phyloP scores from a whole-genome alignment of 2,888 invertebrate species.

The Cryptocephalus primarius region DNA sequence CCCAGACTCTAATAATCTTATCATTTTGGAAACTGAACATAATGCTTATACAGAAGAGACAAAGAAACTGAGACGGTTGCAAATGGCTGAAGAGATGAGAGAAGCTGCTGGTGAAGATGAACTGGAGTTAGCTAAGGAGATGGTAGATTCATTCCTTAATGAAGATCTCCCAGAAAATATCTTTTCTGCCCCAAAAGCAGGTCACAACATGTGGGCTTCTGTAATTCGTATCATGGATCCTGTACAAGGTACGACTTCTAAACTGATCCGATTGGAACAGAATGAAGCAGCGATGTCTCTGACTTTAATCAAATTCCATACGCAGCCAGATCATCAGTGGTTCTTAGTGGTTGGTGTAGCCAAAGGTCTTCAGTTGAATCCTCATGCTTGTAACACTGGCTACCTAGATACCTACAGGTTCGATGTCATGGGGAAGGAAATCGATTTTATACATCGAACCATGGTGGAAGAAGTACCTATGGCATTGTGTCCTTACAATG shows the following conservation, averaged over 20 bases:
- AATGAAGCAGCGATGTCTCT: slow-evolving; percentile 93
- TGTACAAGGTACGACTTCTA: slow-evolving; percentile 53
- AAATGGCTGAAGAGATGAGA: slow-evolving; percentile 98
- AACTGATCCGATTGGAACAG: slow-evolving; percentile 75
- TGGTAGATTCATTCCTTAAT: slow-evolving; percentile 93
- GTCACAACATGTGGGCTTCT: slow-evolving; percentile 92
- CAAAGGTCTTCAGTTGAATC: slow-evolving; percentile 77
- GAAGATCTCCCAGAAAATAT: slow-evolving; percentile 88
- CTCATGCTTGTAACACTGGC: slow-evolving; percentile 71
- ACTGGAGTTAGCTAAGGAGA: slow-evolving; percentile 88
- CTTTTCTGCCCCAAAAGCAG: slow-evolving; percentile 95
- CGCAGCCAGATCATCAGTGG: slow-evolving; percentile 35
- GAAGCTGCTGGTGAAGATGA: slow-evolving; percentile 96
- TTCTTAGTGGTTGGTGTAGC: slow-evolving; percentile 67
- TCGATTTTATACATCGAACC: slow-evolving; percentile 92
- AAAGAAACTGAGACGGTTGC: slow-evolving; percentile 78
- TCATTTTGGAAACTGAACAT: slow-evolving; percentile 94
- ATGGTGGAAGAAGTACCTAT: slow-evolving; percentile 72
- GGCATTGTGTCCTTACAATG: slow-evolving; percentile 84
- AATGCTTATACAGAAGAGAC: slow-evolving; percentile 97
- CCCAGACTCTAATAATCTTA: slow-evolving; percentile 77
- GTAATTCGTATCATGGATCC: slow-evolving; percentile 81
- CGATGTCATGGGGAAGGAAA: slow-evolving; percentile 64
- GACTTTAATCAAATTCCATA: slow-evolving; percentile 47
- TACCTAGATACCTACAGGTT: slow-evolving; percentile 74